Evolutionary conservation across 2,113 vertebrate species (phyloP), one percentile per base, ranked within the genome.

Genomic region (Chloebia gouldiae): DNA sequence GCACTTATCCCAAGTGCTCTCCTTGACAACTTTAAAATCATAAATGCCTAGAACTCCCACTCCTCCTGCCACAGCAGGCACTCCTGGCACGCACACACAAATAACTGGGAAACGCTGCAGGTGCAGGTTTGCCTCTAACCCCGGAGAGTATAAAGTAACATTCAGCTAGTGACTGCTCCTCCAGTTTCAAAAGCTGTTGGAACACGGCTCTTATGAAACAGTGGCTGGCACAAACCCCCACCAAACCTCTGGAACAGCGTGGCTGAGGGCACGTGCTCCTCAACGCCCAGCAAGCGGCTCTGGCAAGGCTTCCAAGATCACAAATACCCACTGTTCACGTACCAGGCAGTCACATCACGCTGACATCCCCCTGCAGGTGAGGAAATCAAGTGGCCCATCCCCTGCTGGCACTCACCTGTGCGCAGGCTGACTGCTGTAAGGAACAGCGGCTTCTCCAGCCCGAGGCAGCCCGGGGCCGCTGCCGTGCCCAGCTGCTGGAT

Each of bases 371-470:
- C 35, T 31, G 57, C 28, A 22, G 50, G 68, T 27, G 72, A 94
- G 42, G 51, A 50, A 66, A 5, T 10, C 31, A n/a, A 51, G 39
- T 0, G 37, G 50, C 56, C 17, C 6, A 0, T 18, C 9, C 60
- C 50, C 47, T 37, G 42, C 75, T 59, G 60, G 7, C 60, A 54
- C 95, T 94, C 94, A 99, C 99, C 99, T 65, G 93, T 98, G 50
- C 25, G 25, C 65, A 97, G 94, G 94, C 96, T 54, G 0, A 99
- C 4, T 0, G 98, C 98, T 0, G 96, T 96, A 14, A 99, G 79
- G 28, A 96, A 76, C 15, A 25, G 18, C 0, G 85, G 96, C 69
- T 88, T 97, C 81, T 68, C 98, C 86, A 80, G 88, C 61, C 99
- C 8, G 28, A 99, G 78, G 79, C 99, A 99, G 65, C 97, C 97